Evolutionary conservation across 2,113 vertebrate species (phyloP).

Genomic region (Dromas ardeola): DNA sequence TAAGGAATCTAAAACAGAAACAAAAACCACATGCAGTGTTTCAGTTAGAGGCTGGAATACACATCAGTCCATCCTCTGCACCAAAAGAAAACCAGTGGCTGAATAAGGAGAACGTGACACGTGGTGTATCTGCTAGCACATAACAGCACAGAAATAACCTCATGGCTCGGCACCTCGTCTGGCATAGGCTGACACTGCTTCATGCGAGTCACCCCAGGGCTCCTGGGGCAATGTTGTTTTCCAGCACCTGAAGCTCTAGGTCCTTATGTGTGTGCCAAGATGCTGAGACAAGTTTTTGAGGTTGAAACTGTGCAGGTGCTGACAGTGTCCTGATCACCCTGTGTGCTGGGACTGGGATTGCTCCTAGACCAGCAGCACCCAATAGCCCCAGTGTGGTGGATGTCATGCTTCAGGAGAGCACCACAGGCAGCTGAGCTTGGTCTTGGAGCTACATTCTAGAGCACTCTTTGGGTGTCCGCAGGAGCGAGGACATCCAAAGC

Average conservation of each 20-base stretch:
- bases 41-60: background rate
- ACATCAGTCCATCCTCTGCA: background rate
- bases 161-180: rapidly evolving
- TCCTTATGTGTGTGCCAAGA: background rate
- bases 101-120: background rate
- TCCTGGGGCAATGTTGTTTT: rapidly evolving
- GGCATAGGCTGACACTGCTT: rapidly evolving
- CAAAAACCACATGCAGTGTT: too few relatives aligned
- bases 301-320: background rate
- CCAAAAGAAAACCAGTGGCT: background rate
- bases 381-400: background rate
- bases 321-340: background rate
- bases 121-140: background rate
- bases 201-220: rapidly evolving
- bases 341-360: background rate
- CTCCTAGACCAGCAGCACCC: background rate
- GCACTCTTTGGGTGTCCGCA: background rate
- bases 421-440: background rate
- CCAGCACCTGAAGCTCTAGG: background rate
- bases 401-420: background rate
- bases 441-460: background rate
- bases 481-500: background rate
- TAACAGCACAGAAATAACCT: background rate
- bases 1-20: background rate
- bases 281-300: background rate